These are phyloP conservation scores for Andrena fulva DNA, from an alignment of 2,888 invertebrate species.

Conservation along the genomic window DNA sequence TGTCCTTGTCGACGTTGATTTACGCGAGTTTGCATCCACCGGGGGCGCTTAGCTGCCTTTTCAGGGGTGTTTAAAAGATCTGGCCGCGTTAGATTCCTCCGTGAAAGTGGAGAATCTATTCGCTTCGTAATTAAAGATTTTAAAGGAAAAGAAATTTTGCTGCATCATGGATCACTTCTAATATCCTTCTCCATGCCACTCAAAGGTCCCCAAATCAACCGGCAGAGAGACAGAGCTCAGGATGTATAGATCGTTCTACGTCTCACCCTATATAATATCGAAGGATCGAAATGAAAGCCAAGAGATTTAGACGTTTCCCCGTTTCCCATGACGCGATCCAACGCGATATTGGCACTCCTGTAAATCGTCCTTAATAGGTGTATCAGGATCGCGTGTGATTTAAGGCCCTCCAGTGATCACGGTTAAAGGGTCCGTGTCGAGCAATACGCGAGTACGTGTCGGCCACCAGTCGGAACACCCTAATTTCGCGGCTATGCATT, in stretches of 20 bases:
- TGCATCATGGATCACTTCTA: not conserved
- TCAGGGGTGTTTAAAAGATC: not conserved
- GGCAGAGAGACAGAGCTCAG: not conserved
- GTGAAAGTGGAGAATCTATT: not conserved
- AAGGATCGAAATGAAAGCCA: not conserved
- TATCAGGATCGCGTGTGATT: constrained; percentile 54
- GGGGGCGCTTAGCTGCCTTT: constrained; percentile 12
- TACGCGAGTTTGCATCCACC: constrained; percentile 45
- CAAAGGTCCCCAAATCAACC: not conserved
- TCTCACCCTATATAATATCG: not conserved
- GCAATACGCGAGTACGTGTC: constrained; percentile 24
- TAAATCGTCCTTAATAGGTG: constrained; percentile 55
- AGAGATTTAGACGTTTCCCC: constrained; percentile 1
- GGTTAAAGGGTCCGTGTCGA: constrained; percentile 56
- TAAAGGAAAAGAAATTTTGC: no score
- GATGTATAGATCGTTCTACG: not conserved
- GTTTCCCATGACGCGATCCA: constrained; percentile 2
- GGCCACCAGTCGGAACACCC: constrained; percentile 60
- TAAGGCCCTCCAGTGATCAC: constrained; percentile 41
- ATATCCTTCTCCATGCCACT: not conserved
- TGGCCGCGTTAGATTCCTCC: not conserved
- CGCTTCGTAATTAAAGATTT: no score
- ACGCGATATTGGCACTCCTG: constrained; percentile 4
- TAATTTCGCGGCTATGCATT: constrained; percentile 67
- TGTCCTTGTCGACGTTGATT: constrained; percentile 38